phyloP scores from a whole-genome alignment of 2,113 vertebrate species.

The Polypterus senegalus region DNA sequence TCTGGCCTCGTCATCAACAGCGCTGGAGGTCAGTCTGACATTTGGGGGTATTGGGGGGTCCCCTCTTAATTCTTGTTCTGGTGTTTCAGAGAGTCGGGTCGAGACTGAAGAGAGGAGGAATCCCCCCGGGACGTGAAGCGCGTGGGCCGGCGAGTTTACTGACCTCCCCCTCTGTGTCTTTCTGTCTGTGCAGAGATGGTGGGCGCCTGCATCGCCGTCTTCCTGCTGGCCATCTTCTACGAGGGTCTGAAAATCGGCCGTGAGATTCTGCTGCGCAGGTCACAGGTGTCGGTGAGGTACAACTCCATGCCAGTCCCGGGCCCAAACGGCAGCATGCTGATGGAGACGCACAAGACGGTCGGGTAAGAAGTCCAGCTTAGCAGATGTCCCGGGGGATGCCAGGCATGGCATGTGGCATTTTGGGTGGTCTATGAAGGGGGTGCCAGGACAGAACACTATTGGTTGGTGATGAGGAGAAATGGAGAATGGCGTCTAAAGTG shows the following conservation, averaged over 20 bases:
- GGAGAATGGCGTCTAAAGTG: too few relatives aligned
- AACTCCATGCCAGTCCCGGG: constrained; percentile 96
- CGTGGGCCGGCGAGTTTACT: neutral
- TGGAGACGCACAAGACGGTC: constrained; percentile 97
- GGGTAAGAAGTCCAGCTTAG: constrained; percentile 54
- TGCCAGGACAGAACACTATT: too few relatives aligned
- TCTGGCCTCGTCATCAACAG: constrained; percentile 77
- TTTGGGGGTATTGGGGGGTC: neutral
- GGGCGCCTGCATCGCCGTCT: constrained; percentile 79
- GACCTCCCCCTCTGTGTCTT: neutral
- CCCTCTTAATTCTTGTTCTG: neutral
- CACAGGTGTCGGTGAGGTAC: constrained; percentile 93
- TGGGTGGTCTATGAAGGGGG: too few relatives aligned
- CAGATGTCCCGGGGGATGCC: neutral
- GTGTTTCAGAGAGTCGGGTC: neutral
- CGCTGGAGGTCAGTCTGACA: constrained; percentile 65
- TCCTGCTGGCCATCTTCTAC: constrained; percentile 82
- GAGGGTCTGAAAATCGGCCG: constrained; percentile 92
- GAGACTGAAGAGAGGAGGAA: neutral
- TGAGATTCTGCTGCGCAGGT: constrained; percentile 78
- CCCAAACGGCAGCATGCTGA: constrained; percentile 78
- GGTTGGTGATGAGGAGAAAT: too few relatives aligned
- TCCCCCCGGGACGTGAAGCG: too few relatives aligned
- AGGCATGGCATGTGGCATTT: too few relatives aligned
- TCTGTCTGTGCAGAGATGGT: constrained; percentile 71